Base-by-base conservation (phyloP, 2,888 invertebrate genomes). In the Hyposoter didymator region DNA sequence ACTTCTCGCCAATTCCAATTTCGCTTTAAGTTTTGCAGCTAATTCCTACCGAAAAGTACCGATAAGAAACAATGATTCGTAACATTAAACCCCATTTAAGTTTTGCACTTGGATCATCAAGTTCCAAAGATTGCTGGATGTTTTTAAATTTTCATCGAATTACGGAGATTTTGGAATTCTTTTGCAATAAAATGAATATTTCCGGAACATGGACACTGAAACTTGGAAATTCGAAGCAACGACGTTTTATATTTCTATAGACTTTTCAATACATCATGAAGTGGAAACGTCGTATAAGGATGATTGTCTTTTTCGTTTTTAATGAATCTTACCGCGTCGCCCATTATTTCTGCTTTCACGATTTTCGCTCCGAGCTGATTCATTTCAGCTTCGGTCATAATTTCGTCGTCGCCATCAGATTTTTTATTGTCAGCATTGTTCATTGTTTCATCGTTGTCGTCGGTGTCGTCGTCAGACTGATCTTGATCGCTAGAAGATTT, bases 341-440 rank as follows among this genome's bases (percentile, higher is more conserved):
- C 99, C 95, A 98, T 96, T 89, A 99, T 96, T 95, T 99, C 99
- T 17, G 99, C 99, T 95, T 98, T 98, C 0, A 99, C 95, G 87
- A 99, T 96, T 94, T 97, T 98, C 1, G 99, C 98, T 59, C 97
- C 98, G 62, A 99, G 93, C 89, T 97, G 96, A 94, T 99, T 99
- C 95, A 98, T 96, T 93, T 99, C 97, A 88, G 96, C 96, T 94
- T 97, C 97, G 66, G 96, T 96, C 22, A 97, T 78, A 52, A 76
- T 74, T 73, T 84, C 74, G 2, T 88, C 64, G 12, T 32, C 22
- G 14, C 45, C 79, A 70, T 22, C 62, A n/a, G 67, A 14, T 52
- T 84, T 69, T n/a, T 85, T 70, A 64, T 76, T 76, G 3, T 88
- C 80, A n/a, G 72, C 75, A 22, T 64, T 69, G n/a, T 43, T 75